Conservation (phyloP, 2,113 vertebrate genomes). For the Psophia crepitans region DNA sequence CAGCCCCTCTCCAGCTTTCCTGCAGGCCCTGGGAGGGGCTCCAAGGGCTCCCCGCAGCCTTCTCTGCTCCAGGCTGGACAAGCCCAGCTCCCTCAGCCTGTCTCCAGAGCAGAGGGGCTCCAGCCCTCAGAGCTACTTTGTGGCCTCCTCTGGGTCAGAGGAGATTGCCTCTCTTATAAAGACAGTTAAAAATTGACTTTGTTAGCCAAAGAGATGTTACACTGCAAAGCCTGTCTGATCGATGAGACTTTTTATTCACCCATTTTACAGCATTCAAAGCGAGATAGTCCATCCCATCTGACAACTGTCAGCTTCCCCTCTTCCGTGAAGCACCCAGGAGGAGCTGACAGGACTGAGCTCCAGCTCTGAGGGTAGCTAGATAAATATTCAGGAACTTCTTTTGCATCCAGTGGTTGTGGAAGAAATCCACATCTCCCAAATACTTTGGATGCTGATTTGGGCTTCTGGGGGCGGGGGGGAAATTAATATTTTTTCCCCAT, state of each 20-base stretch:
- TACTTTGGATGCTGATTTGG: neutral
- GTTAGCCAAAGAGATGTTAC: neutral
- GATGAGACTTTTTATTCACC: neutral
- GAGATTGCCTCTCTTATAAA: neutral
- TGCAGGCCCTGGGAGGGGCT: too few species aligned
- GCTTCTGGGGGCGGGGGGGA: accelerated
- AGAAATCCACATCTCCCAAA: neutral
- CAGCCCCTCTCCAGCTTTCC: too few species aligned
- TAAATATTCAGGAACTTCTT: neutral
- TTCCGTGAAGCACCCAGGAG: neutral
- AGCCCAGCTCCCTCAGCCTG: too few species aligned
- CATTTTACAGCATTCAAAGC: neutral
- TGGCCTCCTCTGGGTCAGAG: too few species aligned
- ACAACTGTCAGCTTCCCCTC: neutral
- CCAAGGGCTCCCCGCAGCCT: too few species aligned
- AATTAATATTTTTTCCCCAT: neutral
- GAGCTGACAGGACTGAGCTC: neutral
- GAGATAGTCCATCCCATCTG: neutral
- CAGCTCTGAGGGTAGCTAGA: neutral
- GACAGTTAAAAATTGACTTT: neutral
- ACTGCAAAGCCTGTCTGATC: neutral
- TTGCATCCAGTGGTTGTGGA: neutral
- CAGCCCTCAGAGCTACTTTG: too few species aligned
- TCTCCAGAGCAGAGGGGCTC: too few species aligned
- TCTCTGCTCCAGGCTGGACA: too few species aligned